Conservation (phyloP, 2,888 invertebrate genomes). For the Harpalus rufipes region DNA sequence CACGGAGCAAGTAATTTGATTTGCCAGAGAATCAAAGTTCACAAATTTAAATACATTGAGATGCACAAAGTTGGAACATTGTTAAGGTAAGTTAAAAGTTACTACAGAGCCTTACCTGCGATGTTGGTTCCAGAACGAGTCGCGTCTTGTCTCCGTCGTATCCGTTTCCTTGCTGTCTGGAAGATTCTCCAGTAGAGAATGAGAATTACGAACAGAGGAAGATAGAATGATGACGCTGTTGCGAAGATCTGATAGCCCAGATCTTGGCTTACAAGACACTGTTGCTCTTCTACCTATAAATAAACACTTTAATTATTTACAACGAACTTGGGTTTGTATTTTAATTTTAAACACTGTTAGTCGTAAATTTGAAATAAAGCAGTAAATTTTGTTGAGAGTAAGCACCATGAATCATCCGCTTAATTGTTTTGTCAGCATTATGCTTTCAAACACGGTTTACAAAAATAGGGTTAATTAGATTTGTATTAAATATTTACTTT, state of each 20-base stretch:
- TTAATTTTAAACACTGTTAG: neutral
- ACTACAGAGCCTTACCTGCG: slow-evolving; percentile 12
- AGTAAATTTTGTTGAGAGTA: neutral
- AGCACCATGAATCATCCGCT: neutral
- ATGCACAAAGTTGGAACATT: slow-evolving; percentile 40
- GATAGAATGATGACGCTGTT: slow-evolving; percentile 93
- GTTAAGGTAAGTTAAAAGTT: slow-evolving; percentile 23
- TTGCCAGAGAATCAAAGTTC: slow-evolving; percentile 33
- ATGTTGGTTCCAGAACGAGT: slow-evolving; percentile 71
- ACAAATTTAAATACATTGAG: slow-evolving; percentile 46
- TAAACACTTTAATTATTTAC: neutral
- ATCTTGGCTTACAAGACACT: slow-evolving; percentile 91
- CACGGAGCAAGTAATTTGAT: slow-evolving; percentile 34
- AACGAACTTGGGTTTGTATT: neutral
- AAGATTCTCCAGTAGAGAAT: slow-evolving; percentile 94
- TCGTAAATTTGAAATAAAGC: neutral
- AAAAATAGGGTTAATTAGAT: neutral
- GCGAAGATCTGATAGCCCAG: slow-evolving; percentile 92
- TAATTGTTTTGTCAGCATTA: neutral
- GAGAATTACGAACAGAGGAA: slow-evolving; percentile 92
- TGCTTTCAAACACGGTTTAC: neutral
- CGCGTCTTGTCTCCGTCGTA: slow-evolving; percentile 82
- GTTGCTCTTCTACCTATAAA: slow-evolving; percentile 80
- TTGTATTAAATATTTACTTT: neutral
- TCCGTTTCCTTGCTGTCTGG: slow-evolving; percentile 92